Evolutionary conservation across 2,888 invertebrate genomes (phyloP).

Genomic region (Azorinus chamasolen): DNA sequence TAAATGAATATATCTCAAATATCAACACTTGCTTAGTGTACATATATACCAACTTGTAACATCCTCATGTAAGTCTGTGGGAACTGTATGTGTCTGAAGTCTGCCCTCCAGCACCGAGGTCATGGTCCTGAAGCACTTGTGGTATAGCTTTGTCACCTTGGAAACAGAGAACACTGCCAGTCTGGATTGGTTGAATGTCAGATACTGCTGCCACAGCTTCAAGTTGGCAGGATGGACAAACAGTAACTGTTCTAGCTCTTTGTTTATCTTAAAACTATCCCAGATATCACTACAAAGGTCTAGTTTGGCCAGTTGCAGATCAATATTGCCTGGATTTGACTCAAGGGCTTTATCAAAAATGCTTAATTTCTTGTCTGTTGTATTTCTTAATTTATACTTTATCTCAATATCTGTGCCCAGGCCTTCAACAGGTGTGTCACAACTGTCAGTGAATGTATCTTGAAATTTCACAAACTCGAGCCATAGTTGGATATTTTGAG

Average conservation of each 20-base stretch:
- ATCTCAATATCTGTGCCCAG: neutral
- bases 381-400: conserved; percentile 17
- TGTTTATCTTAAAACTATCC: conserved; percentile 81
- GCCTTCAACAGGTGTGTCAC: conserved; percentile 14
- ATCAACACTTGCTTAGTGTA: too few species aligned
- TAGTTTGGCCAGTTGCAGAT: conserved; percentile 83
- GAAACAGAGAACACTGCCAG: conserved; percentile 84
- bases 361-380: conserved; percentile 86
- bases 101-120: conserved; percentile 81
- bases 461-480: conserved; percentile 87
- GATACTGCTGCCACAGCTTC: conserved; percentile 85
- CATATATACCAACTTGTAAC: conserved; percentile 77
- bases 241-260: conserved; percentile 86
- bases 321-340: conserved; percentile 84
- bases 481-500: conserved; percentile 85
- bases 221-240: conserved; percentile 86
- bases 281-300: conserved; percentile 82
- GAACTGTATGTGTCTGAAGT: conserved; percentile 81
- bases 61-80: conserved; percentile 78
- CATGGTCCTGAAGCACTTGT: conserved; percentile 84
- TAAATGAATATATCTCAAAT: too few species aligned
- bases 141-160: conserved; percentile 81
- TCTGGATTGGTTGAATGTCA: conserved; percentile 84
- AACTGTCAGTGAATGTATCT: conserved; percentile 74
- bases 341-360: conserved; percentile 86